phyloP scores from a whole-genome alignment of 2,888 invertebrate genomes.

The Sminthurides aquaticus region DNA sequence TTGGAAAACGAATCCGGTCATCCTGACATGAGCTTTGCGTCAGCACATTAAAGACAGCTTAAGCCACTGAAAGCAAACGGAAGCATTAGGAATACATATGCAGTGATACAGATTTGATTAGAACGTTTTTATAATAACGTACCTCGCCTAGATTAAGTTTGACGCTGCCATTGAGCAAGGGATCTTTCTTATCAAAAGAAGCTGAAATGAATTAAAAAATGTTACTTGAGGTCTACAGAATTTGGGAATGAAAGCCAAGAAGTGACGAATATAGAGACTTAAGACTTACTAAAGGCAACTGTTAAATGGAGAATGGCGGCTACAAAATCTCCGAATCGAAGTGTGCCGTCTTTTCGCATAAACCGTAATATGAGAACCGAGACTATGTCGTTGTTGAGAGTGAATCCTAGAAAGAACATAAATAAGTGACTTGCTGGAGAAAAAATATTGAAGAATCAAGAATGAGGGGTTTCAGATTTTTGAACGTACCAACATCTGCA shows the following conservation, averaged over 20 bases:
- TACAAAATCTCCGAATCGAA: conserved; percentile 85
- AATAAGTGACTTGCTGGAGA: no score
- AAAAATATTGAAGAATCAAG: conserved; percentile 1
- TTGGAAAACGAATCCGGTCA: no score
- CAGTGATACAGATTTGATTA: conserved; percentile 6
- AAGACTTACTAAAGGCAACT: conserved; percentile 71
- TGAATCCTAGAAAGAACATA: conserved; percentile 57
- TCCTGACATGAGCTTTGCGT: no score
- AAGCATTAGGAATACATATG: no score
- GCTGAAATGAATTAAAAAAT: conserved; percentile 50
- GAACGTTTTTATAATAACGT: conserved; percentile 34
- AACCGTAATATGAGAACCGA: conserved; percentile 74
- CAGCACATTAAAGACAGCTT: conserved; percentile 45
- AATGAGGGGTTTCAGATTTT: conserved; percentile 1
- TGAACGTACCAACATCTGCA: conserved; percentile 61
- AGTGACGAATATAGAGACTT: neutral
- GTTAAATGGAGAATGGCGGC: conserved; percentile 80
- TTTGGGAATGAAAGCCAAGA: neutral
- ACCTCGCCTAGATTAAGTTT: conserved; percentile 75
- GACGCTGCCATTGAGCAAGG: conserved; percentile 69
- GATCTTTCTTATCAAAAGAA: conserved; percentile 69
- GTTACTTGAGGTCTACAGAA: neutral
- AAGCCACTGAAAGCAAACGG: conserved; percentile 44
- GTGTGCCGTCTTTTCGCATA: conserved; percentile 85
- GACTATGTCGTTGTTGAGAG: conserved; percentile 73